Evolutionary conservation across 2,888 invertebrate species (phyloP).

Genomic region (Prostheceraeus crozeri): DNA sequence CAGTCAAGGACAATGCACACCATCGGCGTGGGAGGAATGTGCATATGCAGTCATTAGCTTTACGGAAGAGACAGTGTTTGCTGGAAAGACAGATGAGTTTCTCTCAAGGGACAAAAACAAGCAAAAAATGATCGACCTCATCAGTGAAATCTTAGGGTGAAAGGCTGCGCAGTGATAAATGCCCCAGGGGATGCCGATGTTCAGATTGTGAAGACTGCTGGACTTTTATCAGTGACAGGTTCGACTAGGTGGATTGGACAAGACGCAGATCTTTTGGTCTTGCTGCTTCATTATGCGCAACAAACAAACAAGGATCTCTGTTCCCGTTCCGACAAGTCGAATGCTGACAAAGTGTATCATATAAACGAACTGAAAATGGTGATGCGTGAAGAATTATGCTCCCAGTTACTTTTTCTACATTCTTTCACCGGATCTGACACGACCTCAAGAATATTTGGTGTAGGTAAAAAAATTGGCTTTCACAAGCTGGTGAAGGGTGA

Average conservation of each 20-base stretch:
- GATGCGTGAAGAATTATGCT: conserved; percentile 24
- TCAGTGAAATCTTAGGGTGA: not conserved
- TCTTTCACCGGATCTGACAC: conserved; percentile 37
- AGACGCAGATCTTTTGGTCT: conserved; percentile 37
- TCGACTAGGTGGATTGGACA: conserved; percentile 38
- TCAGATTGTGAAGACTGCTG: conserved; percentile 1
- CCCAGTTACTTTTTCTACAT: conserved; percentile 33
- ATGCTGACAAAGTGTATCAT: conserved; percentile 2
- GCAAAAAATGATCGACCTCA: not conserved
- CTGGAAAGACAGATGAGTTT: conserved; percentile 12
- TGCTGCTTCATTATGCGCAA: too few relatives aligned
- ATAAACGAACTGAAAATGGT: conserved; percentile 3
- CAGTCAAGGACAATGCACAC: conserved; percentile 38
- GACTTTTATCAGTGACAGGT: not conserved
- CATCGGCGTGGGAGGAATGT: conserved; percentile 26
- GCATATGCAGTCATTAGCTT: conserved; percentile 23
- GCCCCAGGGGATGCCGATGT: not conserved
- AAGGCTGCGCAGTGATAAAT: conserved; percentile 14
- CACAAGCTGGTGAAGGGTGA: conserved; percentile 28
- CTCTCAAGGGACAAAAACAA: conserved; percentile 2
- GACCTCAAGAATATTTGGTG: conserved; percentile 36
- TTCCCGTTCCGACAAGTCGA: conserved; percentile 13
- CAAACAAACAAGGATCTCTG: not conserved
- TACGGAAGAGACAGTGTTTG: conserved; percentile 1
- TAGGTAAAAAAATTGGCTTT: conserved; percentile 36